Conservation (phyloP, 2,113 vertebrate species). For the Mugil cephalus region DNA sequence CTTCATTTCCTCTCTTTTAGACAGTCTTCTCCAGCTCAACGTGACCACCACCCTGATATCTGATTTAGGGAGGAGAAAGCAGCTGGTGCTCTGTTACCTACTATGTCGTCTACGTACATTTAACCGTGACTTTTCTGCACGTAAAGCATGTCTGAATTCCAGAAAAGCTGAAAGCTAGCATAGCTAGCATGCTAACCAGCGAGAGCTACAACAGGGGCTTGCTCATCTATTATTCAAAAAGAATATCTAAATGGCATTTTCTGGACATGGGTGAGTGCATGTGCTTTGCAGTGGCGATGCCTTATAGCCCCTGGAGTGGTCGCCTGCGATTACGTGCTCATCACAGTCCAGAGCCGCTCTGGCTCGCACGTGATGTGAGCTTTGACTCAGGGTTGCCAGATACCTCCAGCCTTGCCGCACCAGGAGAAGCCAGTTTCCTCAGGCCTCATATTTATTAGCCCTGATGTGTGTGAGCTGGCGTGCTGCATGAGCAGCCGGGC, state of each 20-base stretch:
- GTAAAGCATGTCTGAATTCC: slow-evolving; percentile 15
- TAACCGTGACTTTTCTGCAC: not conserved
- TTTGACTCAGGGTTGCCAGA: slow-evolving; percentile 51
- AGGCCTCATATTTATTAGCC: slow-evolving; percentile 73
- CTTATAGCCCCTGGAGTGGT: slow-evolving; percentile 26
- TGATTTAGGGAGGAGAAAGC: slow-evolving; percentile 12
- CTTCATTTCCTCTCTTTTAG: slow-evolving; percentile 13
- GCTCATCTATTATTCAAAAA: slow-evolving; percentile 57
- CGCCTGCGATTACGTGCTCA: slow-evolving; percentile 58
- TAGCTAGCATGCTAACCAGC: slow-evolving; percentile 24
- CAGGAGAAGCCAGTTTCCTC: slow-evolving; percentile 53
- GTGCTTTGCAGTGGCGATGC: slow-evolving; percentile 19
- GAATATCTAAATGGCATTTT: slow-evolving; percentile 57
- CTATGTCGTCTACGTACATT: too few relatives aligned
- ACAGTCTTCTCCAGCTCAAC: slow-evolving; percentile 28
- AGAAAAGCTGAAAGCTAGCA: slow-evolving; percentile 9
- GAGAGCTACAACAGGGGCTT: slow-evolving; percentile 3
- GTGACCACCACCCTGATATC: slow-evolving; percentile 38
- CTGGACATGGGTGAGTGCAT: slow-evolving; percentile 33
- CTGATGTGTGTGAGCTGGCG: slow-evolving; percentile 71
- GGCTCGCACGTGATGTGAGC: slow-evolving; percentile 46
- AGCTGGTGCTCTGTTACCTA: too few relatives aligned
- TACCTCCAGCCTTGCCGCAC: slow-evolving; percentile 48
- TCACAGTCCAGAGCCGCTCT: slow-evolving; percentile 51
- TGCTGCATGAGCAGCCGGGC: slow-evolving; percentile 64